A percentile compares a stretch with the other conserved stretches of the same genome.
phyloP scores from a whole-genome alignment of 2,888 invertebrate genomes.

The Cancer borealis region DNA sequence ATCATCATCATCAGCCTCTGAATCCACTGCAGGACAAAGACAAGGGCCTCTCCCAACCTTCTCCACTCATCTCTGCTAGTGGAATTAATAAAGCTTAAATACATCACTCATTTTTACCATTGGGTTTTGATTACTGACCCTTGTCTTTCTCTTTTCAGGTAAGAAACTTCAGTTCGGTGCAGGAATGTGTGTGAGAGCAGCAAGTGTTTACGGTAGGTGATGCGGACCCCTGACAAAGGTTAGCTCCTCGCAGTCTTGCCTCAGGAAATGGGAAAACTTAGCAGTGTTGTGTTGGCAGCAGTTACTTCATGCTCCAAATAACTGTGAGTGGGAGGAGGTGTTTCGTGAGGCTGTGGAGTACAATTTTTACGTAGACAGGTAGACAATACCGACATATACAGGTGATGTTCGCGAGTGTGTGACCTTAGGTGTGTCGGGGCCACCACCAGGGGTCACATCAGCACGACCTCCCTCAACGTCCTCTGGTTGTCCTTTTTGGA shows the following conservation, averaged over 20 bases:
- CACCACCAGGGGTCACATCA: neutral
- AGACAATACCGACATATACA: neutral
- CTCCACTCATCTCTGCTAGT: no score
- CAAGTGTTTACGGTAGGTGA: neutral
- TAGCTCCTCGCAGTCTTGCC: neutral
- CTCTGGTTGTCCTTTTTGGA: neutral
- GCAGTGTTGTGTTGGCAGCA: conserved; percentile 20
- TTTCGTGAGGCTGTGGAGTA: neutral
- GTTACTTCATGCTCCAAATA: conserved; percentile 6
- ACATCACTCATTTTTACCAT: no score
- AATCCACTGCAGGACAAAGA: no score
- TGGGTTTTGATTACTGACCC: no score
- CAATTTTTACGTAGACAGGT: no score
- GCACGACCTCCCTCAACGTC: neutral
- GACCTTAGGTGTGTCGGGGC: neutral
- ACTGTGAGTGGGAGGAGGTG: no score
- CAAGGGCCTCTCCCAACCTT: no score
- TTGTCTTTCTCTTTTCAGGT: neutral
- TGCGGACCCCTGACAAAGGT: neutral
- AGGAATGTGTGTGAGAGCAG: neutral
- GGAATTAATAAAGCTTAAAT: no score
- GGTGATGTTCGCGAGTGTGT: neutral
- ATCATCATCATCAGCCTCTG: no score
- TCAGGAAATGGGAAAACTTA: neutral
- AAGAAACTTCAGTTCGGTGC: neutral